A percentile compares a stretch with the other conserved stretches of the same genome.
Conservation (phyloP, 2,113 vertebrate genomes). For the Austrofundulus limnaeus region DNA sequence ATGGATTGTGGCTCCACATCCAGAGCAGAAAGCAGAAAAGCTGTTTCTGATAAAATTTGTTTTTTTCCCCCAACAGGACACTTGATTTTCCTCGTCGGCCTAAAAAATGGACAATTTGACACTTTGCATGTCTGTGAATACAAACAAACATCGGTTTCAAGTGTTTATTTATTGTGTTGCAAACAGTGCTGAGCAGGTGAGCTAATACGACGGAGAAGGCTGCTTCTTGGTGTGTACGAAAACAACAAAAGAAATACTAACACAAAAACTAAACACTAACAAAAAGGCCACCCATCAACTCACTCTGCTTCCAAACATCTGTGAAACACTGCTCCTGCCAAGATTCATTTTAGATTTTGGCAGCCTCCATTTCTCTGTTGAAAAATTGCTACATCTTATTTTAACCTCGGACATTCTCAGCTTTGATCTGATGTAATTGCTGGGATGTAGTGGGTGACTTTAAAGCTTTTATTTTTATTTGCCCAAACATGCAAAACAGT, state of each 20-base stretch:
- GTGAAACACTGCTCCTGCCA: conserved; percentile 48
- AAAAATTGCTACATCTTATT: conserved; percentile 40
- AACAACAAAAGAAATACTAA: conserved; percentile 31
- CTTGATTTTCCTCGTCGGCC: conserved; percentile 69
- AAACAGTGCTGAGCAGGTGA: conserved; percentile 60
- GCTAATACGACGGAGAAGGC: conserved; percentile 65
- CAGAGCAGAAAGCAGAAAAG: conserved; percentile 67
- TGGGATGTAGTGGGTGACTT: conserved; percentile 1
- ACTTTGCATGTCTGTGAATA: conserved; percentile 79
- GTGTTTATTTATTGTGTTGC: conserved; percentile 71
- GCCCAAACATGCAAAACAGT: neutral
- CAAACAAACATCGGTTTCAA: conserved; percentile 74
- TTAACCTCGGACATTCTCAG: conserved; percentile 32
- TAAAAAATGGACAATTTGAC: conserved; percentile 74
- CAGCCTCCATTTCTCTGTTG: conserved; percentile 26
- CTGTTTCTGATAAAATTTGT: conserved; percentile 73
- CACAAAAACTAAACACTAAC: no score
- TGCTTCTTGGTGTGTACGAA: conserved; percentile 51
- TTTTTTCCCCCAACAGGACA: conserved; percentile 47
- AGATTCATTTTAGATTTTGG: conserved; percentile 27
- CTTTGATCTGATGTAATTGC: conserved; percentile 3
- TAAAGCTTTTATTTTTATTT: conserved; percentile 11
- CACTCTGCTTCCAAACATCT: conserved; percentile 36
- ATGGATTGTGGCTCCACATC: conserved; percentile 71
- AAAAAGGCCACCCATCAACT: conserved; percentile 53